These are phyloP conservation scores for Pseudococcus jackbeardsleyi DNA, from an alignment of 2,888 invertebrate genomes.

Conservation along the genomic window DNA sequence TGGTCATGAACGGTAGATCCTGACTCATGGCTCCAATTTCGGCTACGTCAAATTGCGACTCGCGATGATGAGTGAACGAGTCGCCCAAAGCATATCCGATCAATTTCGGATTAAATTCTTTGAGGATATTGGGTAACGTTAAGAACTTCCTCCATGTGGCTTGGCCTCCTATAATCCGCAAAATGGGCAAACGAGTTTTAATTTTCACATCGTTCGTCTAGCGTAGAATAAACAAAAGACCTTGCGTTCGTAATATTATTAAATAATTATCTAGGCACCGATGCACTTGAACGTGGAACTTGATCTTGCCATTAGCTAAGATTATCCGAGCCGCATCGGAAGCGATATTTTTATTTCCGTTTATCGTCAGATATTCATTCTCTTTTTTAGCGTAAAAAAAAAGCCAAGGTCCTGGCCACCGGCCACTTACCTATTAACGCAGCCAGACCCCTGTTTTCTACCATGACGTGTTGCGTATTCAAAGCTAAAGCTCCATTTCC, in stretches of 20 bases:
- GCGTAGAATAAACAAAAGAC: not conserved
- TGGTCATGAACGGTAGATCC: slow-evolving; percentile 75
- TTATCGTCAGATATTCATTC: not conserved
- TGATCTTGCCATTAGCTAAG: slow-evolving; percentile 48
- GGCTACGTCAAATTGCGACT: slow-evolving; percentile 75
- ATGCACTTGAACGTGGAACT: slow-evolving; percentile 37
- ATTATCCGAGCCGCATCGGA: slow-evolving; percentile 20
- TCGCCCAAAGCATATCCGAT: slow-evolving; percentile 75
- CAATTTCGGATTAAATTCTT: slow-evolving; percentile 77
- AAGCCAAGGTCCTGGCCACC: not conserved
- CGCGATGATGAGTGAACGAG: slow-evolving; percentile 71
- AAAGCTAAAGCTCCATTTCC: slow-evolving; percentile 74
- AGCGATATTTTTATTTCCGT: slow-evolving; percentile 8
- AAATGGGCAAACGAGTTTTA: not conserved
- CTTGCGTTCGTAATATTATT: not conserved
- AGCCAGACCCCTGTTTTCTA: slow-evolving; percentile 72
- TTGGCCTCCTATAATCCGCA: slow-evolving; percentile 71
- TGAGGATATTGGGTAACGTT: slow-evolving; percentile 76
- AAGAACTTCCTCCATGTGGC: slow-evolving; percentile 73
- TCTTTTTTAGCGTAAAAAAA: not conserved
- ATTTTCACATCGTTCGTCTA: slow-evolving; percentile 15
- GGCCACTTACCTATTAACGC: slow-evolving; percentile 39
- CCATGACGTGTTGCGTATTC: slow-evolving; percentile 70
- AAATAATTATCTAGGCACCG: not conserved
- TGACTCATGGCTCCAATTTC: slow-evolving; percentile 75